Base-by-base conservation (phyloP, 2,113 vertebrate genomes). In the Gulo gulo region DNA sequence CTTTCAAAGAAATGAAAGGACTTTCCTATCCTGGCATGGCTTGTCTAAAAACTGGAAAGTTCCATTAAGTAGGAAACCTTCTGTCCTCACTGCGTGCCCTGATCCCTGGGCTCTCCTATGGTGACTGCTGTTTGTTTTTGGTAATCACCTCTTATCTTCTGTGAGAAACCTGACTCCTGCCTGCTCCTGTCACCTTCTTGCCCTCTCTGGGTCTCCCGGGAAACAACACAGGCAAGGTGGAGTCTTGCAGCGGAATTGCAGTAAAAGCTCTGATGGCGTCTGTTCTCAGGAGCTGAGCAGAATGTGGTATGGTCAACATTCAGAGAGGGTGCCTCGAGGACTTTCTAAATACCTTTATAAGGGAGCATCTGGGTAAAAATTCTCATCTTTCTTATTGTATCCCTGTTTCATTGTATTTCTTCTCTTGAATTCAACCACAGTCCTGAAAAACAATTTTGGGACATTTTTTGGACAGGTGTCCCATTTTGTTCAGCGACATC, bases 111-210 rank as follows among this genome's bases (percentile, higher is more conserved):
- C 21, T 69, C 47, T 82, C 76, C 69, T 81, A 0, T 63, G 95
- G 91, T 88, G 93, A 91, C 88, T 82, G 31, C 52, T 16, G 81
- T 94, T 97, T 91, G 76, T n/a, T 94, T 94, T 82, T 5, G 65
- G n/a, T 94, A 50, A 67, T 94, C 93, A 79, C 23, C 78, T 95
- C 80, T 36, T 34, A 47, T 90, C 24, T 91, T 79, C 65, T 67
- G 39, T 93, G 81, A 84, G 96, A 94, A 92, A 96, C 31, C 6
- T 36, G 78, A 88, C 21, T 61, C 50, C 63, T 1, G 1, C 15
- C 86, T 24, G 34, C 10, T 73, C 34, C 63, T 24, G 9, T 45
- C 50, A 18, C 88, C 65, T 85, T 83, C 61, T 94, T 71, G 39
- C 88, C 76, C 78, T 86, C 55, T 94, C 59, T 34, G 39, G 15